Conservation (phyloP, 2,797 vertebrate species). For the Mareca penelope region DNA sequence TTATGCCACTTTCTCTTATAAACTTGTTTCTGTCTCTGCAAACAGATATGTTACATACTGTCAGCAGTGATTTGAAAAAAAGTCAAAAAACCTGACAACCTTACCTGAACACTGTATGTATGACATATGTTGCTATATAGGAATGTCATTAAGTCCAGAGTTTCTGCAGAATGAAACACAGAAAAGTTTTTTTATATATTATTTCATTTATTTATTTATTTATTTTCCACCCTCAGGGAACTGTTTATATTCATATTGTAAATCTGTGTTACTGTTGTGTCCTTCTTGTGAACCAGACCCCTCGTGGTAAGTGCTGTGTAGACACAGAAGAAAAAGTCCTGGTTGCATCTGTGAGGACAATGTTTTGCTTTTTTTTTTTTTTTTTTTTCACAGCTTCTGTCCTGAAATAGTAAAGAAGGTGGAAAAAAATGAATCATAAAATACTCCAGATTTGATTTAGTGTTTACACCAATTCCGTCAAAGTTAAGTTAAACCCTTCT, state of each 20-base stretch:
- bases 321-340: neutral
- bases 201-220: neutral
- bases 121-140: neutral
- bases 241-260: neutral
- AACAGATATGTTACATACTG: neutral
- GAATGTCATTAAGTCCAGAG: neutral
- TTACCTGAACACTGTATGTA: neutral
- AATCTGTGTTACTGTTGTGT: neutral
- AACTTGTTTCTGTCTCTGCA: neutral
- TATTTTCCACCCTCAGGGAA: neutral
- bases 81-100: neutral
- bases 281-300: neutral
- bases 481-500: neutral
- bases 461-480: neutral
- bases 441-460: neutral
- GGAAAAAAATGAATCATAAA: neutral
- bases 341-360: neutral
- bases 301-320: neutral
- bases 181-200: neutral
- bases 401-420: neutral
- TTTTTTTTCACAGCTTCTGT: neutral
- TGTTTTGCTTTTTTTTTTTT: neutral
- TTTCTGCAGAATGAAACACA: neutral
- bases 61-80: neutral
- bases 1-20: neutral